Conservation (phyloP, 2,797 vertebrate species). For the Megaceryle alcyon region DNA sequence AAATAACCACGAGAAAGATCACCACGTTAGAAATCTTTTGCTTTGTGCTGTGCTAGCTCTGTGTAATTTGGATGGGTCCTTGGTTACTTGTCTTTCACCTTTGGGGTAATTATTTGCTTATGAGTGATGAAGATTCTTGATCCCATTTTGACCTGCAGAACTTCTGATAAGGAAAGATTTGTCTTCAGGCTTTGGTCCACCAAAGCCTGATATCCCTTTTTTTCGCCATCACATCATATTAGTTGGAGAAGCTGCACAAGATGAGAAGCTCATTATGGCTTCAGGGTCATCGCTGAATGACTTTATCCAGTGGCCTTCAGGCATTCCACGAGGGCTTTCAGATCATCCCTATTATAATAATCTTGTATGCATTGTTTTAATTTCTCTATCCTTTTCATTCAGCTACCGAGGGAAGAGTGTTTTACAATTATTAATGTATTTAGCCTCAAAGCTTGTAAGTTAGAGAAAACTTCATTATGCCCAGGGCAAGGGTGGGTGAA, state of each 20-base stretch:
- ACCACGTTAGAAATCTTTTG: constrained; percentile 19
- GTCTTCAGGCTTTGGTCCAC: constrained; percentile 8
- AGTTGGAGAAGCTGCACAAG: neutral
- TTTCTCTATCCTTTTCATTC: constrained; percentile 44
- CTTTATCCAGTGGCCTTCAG: constrained; percentile 47
- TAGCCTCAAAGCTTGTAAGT: neutral
- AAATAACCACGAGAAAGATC: constrained; percentile 56
- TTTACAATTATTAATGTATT: constrained; percentile 21
- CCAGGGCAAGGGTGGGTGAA: constrained; percentile 17
- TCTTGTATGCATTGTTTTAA: constrained; percentile 53
- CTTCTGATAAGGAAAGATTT: constrained; percentile 52
- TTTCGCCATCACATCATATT: neutral
- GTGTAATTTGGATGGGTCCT: constrained; percentile 44
- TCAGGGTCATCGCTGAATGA: constrained; percentile 36
- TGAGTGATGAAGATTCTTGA: constrained; percentile 12
- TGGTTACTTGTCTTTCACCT: constrained; percentile 62
- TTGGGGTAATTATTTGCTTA: constrained; percentile 66
- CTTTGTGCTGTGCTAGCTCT: constrained; percentile 22
- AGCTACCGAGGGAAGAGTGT: neutral
- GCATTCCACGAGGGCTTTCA: constrained; percentile 10
- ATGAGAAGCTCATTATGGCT: constrained; percentile 62
- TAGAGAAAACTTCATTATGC: constrained; percentile 36
- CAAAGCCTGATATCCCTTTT: constrained; percentile 37
- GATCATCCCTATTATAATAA: constrained; percentile 3
- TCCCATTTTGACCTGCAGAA: constrained; percentile 54